These are phyloP conservation scores for Acanthococcus lagerstroemiae DNA, from an alignment of 2,888 invertebrate species.

Conservation along the genomic window DNA sequence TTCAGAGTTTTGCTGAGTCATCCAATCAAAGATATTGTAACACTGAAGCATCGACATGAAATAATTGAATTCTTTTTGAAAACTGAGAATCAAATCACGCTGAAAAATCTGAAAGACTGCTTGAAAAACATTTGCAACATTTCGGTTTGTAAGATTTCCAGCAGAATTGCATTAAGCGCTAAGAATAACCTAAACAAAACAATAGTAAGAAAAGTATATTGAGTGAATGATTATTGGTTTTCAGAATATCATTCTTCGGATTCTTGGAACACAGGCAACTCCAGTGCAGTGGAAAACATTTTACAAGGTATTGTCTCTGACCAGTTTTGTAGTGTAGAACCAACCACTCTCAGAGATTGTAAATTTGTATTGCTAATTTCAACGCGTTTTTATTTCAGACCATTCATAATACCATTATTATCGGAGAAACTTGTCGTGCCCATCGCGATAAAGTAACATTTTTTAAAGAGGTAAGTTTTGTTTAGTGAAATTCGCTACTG, in stretches of 20 bases:
- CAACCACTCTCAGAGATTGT: no score
- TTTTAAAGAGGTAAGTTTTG: slow-evolving; percentile 45
- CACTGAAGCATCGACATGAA: slow-evolving; percentile 30
- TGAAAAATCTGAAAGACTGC: slow-evolving; percentile 20
- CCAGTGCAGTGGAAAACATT: slow-evolving; percentile 59
- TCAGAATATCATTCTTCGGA: slow-evolving; percentile 54
- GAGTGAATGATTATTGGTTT: no score
- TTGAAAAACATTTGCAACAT: slow-evolving; percentile 27
- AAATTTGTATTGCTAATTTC: no score
- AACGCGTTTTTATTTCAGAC: slow-evolving; percentile 47
- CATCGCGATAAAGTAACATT: slow-evolving; percentile 46
- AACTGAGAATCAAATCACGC: slow-evolving; percentile 19
- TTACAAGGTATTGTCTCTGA: no score
- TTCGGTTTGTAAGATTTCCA: slow-evolving; percentile 28
- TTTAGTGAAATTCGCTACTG: no score
- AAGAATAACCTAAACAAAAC: no score
- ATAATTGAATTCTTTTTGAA: slow-evolving; percentile 32
- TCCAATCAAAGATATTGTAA: slow-evolving; percentile 26
- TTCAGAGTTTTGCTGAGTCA: slow-evolving; percentile 32
- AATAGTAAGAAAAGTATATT: no score
- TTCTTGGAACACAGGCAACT: slow-evolving; percentile 53
- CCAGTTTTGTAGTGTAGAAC: no score
- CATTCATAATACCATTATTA: slow-evolving; percentile 55
- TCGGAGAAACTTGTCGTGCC: slow-evolving; percentile 55
- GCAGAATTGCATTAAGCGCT: no score